These are phyloP conservation scores for Brenthis ino DNA, from an alignment of 2,888 invertebrate species.

Conservation along the genomic window DNA sequence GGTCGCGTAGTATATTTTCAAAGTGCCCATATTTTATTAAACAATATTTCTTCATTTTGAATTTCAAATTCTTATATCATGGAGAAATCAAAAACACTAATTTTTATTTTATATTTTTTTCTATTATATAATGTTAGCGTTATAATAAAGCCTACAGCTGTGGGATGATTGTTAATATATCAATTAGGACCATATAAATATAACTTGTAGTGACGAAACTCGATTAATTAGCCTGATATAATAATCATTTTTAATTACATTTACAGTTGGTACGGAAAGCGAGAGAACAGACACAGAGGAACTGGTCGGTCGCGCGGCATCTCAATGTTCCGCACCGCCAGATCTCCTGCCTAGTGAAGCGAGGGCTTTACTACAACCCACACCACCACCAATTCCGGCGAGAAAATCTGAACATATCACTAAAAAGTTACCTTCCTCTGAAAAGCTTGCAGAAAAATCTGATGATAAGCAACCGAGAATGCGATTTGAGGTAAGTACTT, in stretches of 20 bases:
- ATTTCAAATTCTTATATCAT: too few species aligned
- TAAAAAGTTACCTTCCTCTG: slow-evolving; percentile 42
- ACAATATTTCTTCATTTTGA: too few species aligned
- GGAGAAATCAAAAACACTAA: too few species aligned
- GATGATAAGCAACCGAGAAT: slow-evolving; percentile 68
- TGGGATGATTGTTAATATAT: too few species aligned
- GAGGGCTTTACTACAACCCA: slow-evolving; percentile 73
- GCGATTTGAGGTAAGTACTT: slow-evolving; percentile 67
- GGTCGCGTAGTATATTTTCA: too few species aligned
- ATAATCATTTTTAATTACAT: neutral
- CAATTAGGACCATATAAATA: too few species aligned
- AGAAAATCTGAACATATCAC: slow-evolving; percentile 37
- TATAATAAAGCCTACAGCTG: too few species aligned
- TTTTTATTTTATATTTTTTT: too few species aligned
- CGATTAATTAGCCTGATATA: neutral
- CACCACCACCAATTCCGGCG: slow-evolving; percentile 45
- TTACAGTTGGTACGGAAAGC: slow-evolving; percentile 84
- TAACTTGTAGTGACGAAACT: too few species aligned
- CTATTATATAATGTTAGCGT: too few species aligned
- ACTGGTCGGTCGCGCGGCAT: slow-evolving; percentile 84
- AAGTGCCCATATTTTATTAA: too few species aligned
- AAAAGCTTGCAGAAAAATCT: slow-evolving; percentile 44
- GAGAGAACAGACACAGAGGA: slow-evolving; percentile 88
- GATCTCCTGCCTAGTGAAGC: slow-evolving; percentile 83
- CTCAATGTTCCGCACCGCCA: slow-evolving; percentile 85